These are phyloP conservation scores for Pristis pectinata DNA, from an alignment of 2,797 vertebrate genomes.

Conservation along the genomic window DNA sequence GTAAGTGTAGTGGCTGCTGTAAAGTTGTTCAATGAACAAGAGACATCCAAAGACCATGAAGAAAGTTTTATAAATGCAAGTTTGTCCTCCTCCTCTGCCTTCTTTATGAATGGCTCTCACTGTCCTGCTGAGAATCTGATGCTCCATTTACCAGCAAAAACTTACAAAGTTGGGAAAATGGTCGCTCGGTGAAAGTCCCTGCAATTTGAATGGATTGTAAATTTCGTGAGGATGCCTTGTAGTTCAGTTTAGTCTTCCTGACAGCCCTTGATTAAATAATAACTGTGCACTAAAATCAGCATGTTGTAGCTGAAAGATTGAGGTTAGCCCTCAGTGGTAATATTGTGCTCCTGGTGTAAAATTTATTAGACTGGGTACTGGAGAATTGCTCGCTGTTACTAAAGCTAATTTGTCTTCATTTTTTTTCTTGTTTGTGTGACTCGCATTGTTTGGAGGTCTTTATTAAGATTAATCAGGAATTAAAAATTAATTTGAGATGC, in stretches of 20 bases:
- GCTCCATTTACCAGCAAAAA: background rate
- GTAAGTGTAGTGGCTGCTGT: background rate
- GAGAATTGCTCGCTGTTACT: background rate
- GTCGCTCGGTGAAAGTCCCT: background rate
- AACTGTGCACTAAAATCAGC: background rate
- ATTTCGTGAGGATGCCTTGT: background rate
- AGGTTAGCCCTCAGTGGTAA: background rate
- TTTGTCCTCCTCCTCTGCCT: background rate
- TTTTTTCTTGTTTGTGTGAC: background rate
- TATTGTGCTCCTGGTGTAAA: background rate
- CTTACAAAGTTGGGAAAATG: background rate
- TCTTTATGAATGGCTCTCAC: background rate
- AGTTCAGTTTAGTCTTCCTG: background rate
- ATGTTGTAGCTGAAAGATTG: background rate
- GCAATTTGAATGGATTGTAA: background rate
- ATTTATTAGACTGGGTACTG: background rate
- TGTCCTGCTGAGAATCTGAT: background rate
- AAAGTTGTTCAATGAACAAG: background rate
- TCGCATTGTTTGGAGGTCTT: background rate
- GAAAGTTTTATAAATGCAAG: background rate
- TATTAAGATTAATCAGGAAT: background rate
- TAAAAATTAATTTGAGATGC: background rate
- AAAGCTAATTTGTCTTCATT: constrained; percentile 3
- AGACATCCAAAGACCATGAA: background rate
- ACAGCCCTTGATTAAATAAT: background rate